Base-by-base conservation (phyloP, 1,140 invertebrate genomes). In the Drosophila equinoxialis region DNA sequence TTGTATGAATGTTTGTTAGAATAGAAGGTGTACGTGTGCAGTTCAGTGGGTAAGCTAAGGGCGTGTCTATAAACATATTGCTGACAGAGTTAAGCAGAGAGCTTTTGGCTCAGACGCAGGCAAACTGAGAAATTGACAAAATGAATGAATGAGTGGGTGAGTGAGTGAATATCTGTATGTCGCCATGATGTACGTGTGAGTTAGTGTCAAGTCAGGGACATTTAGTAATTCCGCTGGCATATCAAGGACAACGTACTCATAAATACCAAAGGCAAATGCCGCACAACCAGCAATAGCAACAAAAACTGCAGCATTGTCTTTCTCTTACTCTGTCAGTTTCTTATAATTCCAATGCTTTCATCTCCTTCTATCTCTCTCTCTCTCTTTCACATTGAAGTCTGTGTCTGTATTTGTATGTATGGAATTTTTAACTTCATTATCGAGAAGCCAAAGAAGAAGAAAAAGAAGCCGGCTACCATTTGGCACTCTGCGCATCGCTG, bases 181-280 rank as follows among this genome's bases (percentile, higher is more conserved):
- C 60, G 70, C 45, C 41, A 14, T 14, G 68, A 17, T 68, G 64
- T 67, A 41, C 55, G 71, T 68, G 76, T 77, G 55, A 80, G 80
- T 72, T 89, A 89, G 84, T 89, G 84, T 89, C 80, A 81, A 89
- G 84, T 84, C 84, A 81, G 84, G 84, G 80, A 84, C 84, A 89
- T 89, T 89, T 89, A 89, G 84, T 89, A 89, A 89, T 89, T 89
- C 84, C 74, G 71, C 77, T 78, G 71, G 84, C 84, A 89, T 89
- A 89, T 89, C 84, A 89, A 89, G 84, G 84, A 89, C 84, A 89
- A 89, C 84, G 84, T 87, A 87, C 84, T 89, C 84, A 89, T 89
- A 89, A 89, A 89, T 87, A 87, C 84, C 84, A 87, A 87, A 83
- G 84, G 71, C 80, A 81, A 89, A 87, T 87, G 84, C 84, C 84